Conservation (phyloP, 64 coral and sea anemone genomes). For the Anthopleura sola region DNA sequence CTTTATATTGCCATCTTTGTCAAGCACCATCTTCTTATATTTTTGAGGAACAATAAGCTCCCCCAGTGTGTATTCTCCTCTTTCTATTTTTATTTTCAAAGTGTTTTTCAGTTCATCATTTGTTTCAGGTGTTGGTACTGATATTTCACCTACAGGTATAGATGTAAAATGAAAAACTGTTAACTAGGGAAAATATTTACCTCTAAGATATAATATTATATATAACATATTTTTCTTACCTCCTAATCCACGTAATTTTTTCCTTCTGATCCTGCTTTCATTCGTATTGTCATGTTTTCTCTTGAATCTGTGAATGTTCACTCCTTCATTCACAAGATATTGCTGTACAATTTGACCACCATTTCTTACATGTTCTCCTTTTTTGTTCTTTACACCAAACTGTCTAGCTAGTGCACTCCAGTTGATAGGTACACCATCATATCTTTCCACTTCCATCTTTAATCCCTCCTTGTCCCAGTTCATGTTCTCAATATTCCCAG, state of each 20-base stretch:
- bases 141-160: not conserved
- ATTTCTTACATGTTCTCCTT: slow-evolving; percentile 20
- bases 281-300: slow-evolving; percentile 7
- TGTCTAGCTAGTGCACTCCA: slow-evolving; percentile 17
- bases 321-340: slow-evolving; percentile 5
- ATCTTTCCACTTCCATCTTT: slow-evolving; percentile 27
- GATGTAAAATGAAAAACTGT: not conserved
- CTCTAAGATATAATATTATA: not conserved
- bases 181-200: not conserved
- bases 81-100: slow-evolving; percentile 24
- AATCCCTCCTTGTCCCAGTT: slow-evolving; percentile 37
- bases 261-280: not conserved
- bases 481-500: slow-evolving; percentile 27
- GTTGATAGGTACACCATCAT: slow-evolving; percentile 23
- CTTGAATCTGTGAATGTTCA: slow-evolving; percentile 24
- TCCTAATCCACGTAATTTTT: slow-evolving; percentile 32
- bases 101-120: slow-evolving; percentile 19
- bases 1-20: slow-evolving; percentile 22
- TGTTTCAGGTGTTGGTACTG: not conserved
- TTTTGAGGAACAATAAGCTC: slow-evolving; percentile 46
- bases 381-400: slow-evolving; percentile 14
- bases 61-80: slow-evolving; percentile 41
- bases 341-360: slow-evolving; percentile 33
- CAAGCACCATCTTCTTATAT: slow-evolving; percentile 50
- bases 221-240: not conserved